Base-by-base conservation (phyloP, 2,888 invertebrate species). In the Noctuana brunneofusca region DNA sequence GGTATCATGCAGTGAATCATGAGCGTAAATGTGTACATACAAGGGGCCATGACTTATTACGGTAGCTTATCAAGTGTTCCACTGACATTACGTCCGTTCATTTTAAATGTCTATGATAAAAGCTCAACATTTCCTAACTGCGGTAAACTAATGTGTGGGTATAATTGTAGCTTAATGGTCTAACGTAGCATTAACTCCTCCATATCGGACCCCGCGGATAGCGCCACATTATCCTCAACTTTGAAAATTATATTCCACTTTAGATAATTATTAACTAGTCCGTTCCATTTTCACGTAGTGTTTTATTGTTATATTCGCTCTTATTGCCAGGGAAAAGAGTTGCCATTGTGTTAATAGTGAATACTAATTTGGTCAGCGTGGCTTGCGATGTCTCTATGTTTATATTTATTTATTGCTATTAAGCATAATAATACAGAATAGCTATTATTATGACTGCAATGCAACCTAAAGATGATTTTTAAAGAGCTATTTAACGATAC, bases 221-320 rank as follows among this genome's bases (percentile, higher is more conserved):
- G 59, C 46, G 22, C 50, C 59, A 43, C 35, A 60, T 60, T 60
- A 60, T 60, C 48, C 54, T 54, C 38, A 60, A 60, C 54, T 60
- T 54, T 60, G 60, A 54, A 54, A 60, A 60, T 60, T 60, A 60
- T 54, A 48, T 18, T 53, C 24, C 48, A 60, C 60, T 60, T 60
- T 60, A 60, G 60, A 60, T 60, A 60, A 54, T n/a, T n/a, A n/a
- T n/a, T 24, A 60, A 60, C 60, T 46, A 38, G 24, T 43, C 14
- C 48, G 60, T 20, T 41, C 58, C 6, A 16, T 48, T 48, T 22
- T 30, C 27, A 30, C 14, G 20, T 46, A 11, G 2, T 3, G 3
- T n/a, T 38, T 38, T 27, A 30, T 30, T 30, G 27, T 30, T 8
- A 30, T 30, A 30, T 8, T 30, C 1, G 27, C 6, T 30, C n/a